Evolutionary conservation across 2,888 invertebrate species (phyloP).

Genomic region (Amphipoea oculea): DNA sequence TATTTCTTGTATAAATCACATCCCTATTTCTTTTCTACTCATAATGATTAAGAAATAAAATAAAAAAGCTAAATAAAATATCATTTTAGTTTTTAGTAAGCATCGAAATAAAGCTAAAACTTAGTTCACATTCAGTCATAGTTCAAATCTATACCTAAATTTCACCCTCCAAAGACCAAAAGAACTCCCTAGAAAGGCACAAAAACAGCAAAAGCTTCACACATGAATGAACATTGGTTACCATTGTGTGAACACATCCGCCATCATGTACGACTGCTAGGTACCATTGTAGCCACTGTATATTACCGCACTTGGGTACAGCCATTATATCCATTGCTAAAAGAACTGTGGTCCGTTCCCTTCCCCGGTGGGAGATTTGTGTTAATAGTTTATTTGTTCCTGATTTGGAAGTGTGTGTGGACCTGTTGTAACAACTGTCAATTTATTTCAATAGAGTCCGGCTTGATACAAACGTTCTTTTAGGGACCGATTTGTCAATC

Average conservation of each 20-base stretch:
- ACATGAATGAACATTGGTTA: conserved; percentile 40
- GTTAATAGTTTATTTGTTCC: conserved; percentile 49
- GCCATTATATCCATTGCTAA: conserved; percentile 49
- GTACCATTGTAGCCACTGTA: conserved; percentile 59
- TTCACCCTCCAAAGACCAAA: neutral
- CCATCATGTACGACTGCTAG: conserved; percentile 43
- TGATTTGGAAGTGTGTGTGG: conserved; percentile 46
- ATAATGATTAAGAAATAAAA: neutral
- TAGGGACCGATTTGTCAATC: neutral
- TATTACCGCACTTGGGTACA: conserved; percentile 60
- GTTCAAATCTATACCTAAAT: neutral
- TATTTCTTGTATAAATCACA: neutral
- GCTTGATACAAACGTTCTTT: neutral
- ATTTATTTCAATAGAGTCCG: too few relatives aligned
- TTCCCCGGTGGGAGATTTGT: conserved; percentile 52
- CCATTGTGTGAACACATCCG: conserved; percentile 50
- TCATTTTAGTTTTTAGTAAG: neutral
- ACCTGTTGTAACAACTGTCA: neutral
- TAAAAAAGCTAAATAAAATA: too few relatives aligned
- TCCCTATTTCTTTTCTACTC: too few relatives aligned
- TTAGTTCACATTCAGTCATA: neutral
- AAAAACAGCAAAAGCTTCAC: conserved; percentile 55
- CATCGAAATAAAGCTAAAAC: neutral
- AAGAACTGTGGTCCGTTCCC: conserved; percentile 53
- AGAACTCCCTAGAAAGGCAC: conserved; percentile 10